Evolutionary conservation across 2,113 vertebrate genomes (phyloP).

Genomic region (Chaetops frenatus): DNA sequence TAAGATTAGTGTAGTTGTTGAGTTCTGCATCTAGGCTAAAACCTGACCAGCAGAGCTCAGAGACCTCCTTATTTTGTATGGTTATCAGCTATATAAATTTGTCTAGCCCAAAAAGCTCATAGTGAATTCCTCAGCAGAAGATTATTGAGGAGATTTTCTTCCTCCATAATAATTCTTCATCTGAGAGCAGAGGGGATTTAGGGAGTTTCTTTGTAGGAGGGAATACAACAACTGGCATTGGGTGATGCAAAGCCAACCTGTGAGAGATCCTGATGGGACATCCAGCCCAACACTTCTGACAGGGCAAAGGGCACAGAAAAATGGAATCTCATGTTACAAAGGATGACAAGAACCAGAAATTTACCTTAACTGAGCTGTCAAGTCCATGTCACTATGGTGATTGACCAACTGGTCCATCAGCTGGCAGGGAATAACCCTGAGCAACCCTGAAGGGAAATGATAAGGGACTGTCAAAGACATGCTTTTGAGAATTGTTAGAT

Average conservation of each 20-base stretch:
- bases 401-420: background rate
- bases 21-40: background rate
- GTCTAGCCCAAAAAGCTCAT: background rate
- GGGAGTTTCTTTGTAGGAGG: background rate
- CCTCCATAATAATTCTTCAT: background rate
- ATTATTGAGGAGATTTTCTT: background rate
- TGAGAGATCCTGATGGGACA: background rate
- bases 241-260: background rate
- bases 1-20: background rate
- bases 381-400: background rate
- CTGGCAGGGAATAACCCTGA: background rate
- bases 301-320: background rate
- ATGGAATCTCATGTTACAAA: background rate
- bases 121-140: background rate
- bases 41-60: background rate
- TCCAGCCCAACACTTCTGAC: background rate
- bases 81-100: background rate
- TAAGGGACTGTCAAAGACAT: background rate
- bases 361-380: background rate
- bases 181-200: background rate
- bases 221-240: background rate
- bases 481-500: background rate
- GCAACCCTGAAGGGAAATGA: background rate
- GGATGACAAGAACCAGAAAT: background rate
- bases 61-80: background rate